These are phyloP conservation scores for Gymnarchus niloticus DNA, from an alignment of 2,113 vertebrate genomes.

Conservation along the genomic window DNA sequence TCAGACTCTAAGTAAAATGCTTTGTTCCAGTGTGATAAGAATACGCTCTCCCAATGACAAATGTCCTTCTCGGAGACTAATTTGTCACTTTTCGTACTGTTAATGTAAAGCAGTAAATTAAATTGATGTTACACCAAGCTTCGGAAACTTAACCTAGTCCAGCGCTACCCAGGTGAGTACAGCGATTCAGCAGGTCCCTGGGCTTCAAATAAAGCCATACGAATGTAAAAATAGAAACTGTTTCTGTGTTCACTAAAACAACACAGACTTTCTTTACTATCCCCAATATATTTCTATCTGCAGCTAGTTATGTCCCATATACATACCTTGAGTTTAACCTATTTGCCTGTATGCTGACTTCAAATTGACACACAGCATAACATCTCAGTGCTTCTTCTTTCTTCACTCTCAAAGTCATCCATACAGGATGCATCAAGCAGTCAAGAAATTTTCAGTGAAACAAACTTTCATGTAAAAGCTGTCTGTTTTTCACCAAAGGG, in stretches of 20 bases:
- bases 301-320: background rate
- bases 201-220: background rate
- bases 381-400: background rate
- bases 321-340: background rate
- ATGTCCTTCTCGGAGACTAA: background rate
- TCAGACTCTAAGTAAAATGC: background rate
- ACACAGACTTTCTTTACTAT: background rate
- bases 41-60: background rate
- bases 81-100: background rate
- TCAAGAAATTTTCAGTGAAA: background rate
- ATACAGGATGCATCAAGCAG: background rate
- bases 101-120: background rate
- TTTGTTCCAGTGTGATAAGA: background rate
- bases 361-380: background rate
- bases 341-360: background rate
- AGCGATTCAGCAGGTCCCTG: background rate
- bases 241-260: background rate
- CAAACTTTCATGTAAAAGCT: background rate
- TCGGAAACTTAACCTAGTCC: background rate
- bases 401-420: background rate
- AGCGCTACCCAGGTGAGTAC: background rate
- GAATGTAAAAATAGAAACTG: background rate
- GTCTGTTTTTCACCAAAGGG: no score
- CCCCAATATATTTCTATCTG: background rate
- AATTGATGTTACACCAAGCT: background rate